phyloP scores from a whole-genome alignment of 2,113 vertebrate genomes.

The Lampris megalopsis region DNA sequence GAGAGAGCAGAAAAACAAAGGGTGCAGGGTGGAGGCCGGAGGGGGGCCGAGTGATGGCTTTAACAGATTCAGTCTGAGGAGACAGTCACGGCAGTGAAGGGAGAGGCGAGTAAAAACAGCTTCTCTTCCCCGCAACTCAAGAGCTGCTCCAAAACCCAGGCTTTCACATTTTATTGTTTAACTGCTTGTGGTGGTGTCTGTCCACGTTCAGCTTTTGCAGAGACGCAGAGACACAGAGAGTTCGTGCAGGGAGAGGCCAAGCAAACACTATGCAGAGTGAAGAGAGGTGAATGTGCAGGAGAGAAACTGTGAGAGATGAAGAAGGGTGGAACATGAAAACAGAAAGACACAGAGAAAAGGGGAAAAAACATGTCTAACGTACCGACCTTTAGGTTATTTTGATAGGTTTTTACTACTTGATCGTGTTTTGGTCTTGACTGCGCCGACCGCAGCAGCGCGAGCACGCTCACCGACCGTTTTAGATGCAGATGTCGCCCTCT shows the following conservation, averaged over 20 bases:
- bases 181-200: constrained; percentile 31
- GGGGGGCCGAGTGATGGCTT: constrained; percentile 68
- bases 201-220: constrained; percentile 4
- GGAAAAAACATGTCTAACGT: no score
- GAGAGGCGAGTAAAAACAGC: constrained; percentile 53
- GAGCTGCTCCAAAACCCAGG: constrained; percentile 32
- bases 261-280: neutral
- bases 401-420: no score
- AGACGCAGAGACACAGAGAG: neutral
- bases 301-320: no score
- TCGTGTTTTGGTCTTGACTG: no score
- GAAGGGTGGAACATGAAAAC: no score
- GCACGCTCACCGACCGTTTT: neutral
- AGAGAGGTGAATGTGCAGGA: constrained; percentile 3
- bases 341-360: no score
- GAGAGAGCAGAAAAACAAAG: constrained; percentile 36
- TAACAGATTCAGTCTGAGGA: constrained; percentile 70
- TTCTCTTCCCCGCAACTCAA: no score
- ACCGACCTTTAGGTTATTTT: no score
- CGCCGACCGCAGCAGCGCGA: no score
- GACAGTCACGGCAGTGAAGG: constrained; percentile 29
- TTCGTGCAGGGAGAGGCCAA: neutral
- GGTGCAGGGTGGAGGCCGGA: constrained; percentile 12
- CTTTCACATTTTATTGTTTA: constrained; percentile 13
- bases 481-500: constrained; percentile 57